Base-by-base conservation (phyloP, 2,113 vertebrate genomes). In the Malurus cyaneus region DNA sequence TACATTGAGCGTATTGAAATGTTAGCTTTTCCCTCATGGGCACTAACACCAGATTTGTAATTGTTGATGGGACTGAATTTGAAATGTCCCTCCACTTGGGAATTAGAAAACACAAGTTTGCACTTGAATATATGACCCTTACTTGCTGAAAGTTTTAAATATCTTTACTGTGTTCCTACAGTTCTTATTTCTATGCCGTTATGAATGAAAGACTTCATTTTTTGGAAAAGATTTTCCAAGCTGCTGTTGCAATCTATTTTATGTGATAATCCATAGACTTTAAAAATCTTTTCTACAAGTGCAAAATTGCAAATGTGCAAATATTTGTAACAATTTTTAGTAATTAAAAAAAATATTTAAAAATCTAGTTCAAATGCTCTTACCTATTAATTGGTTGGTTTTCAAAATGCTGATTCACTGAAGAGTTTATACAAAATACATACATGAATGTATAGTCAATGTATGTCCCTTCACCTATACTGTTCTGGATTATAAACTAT, bases 1-100 rank as follows among this genome's bases (percentile, higher is more conserved):
- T 97, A 82, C 80, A 92, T 32, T 70, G 84, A 95, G 73, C 19
- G 3, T 81, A 91, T 92, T 89, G 88, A 96, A 96, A 96, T 91
- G 92, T 53, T 97, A 92, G 74, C 44, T 82, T 92, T 94, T 95
- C 88, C 78, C 94, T 79, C 36, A 46, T 86, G 92, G 49, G 26
- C 79, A 36, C 47, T 96, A 86, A 46, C 18, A 88, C 18, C 60
- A 95, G 61, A 92, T 86, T 89, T 86, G 32, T 41, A 93, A 81
- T 80, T 71, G 79, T 69, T 94, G 46, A 57, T 88, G 34, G 32
- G 67, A 69, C 19, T 49, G 74, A 88, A 91, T 89, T 56, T 65
- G 84, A 96, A 97, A 95, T 94, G 81, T 91, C 67, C 62, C 39
- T 93, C 5, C 65, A 32, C 34, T 36, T 87, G 83, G 56, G 78